phyloP scores from a whole-genome alignment of 1,140 invertebrate genomes.

The Agrilus planipennis region DNA sequence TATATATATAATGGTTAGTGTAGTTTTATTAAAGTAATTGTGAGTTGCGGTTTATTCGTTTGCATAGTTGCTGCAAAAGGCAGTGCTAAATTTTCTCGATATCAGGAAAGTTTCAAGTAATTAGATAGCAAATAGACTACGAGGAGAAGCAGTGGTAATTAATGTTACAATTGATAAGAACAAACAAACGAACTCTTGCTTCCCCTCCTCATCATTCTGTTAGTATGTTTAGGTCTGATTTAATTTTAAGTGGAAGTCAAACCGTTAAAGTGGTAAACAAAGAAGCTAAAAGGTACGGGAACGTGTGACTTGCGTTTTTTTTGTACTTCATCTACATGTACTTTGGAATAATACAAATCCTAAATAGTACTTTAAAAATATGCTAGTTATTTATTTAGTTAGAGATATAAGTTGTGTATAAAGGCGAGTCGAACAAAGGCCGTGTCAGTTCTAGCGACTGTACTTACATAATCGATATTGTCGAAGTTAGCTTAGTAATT shows the following conservation, averaged over 20 bases:
- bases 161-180: slow-evolving; percentile 12
- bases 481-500: slow-evolving; percentile 11
- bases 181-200: slow-evolving; percentile 21
- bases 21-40: too few relatives aligned
- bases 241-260: slow-evolving; percentile 21
- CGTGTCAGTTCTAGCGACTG: slow-evolving; percentile 9
- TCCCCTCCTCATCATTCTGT: slow-evolving; percentile 25
- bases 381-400: slow-evolving; percentile 17
- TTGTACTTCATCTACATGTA: slow-evolving; percentile 25
- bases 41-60: too few relatives aligned
- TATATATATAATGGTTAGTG: too few relatives aligned
- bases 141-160: slow-evolving; percentile 21
- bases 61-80: too few relatives aligned
- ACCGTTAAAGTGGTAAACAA: slow-evolving; percentile 4
- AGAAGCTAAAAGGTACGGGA: slow-evolving; percentile 7
- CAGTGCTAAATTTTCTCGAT: too few relatives aligned
- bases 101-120: too few relatives aligned
- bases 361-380: too few relatives aligned
- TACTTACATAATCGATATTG: slow-evolving; percentile 14
- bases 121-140: too few relatives aligned
- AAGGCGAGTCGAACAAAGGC: slow-evolving; percentile 14
- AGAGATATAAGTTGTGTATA: slow-evolving; percentile 27
- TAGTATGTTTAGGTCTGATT: slow-evolving; percentile 29
- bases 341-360: slow-evolving; percentile 17
- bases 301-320: slow-evolving; percentile 16